Evolutionary conservation across 2,113 vertebrate genomes (phyloP).

Genomic region (Eira barbara): DNA sequence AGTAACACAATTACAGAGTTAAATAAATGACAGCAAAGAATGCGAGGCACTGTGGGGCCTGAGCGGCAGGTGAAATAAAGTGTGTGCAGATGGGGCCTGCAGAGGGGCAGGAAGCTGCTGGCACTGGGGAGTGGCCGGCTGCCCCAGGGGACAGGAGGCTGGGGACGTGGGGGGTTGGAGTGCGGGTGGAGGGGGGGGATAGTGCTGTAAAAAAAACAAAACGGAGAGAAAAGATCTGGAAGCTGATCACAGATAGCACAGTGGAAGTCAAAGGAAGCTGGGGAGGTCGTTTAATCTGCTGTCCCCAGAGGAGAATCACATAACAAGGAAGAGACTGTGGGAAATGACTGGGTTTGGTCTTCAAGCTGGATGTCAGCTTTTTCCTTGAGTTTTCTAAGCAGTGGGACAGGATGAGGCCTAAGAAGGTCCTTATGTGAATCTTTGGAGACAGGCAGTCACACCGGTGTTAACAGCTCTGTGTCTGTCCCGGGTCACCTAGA

Average conservation of each 20-base stretch:
- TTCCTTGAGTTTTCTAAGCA: background rate
- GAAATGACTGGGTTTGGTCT: background rate
- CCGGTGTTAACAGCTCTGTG: background rate
- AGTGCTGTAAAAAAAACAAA: background rate
- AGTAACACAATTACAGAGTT: conserved; percentile 37
- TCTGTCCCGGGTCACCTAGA: background rate
- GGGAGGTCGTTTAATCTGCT: background rate
- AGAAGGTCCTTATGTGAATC: background rate
- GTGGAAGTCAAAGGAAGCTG: background rate
- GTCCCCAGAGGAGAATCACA: background rate
- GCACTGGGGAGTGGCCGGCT: background rate
- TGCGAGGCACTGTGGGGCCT: background rate
- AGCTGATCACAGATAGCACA: background rate
- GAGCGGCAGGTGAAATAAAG: background rate
- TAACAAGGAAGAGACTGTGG: background rate
- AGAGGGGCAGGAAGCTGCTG: background rate
- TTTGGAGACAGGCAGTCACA: background rate
- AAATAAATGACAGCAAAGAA: conserved; percentile 3
- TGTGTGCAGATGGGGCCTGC: background rate
- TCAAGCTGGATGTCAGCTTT: background rate
- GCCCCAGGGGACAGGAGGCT: background rate
- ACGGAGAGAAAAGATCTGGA: background rate
- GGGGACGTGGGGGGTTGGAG: too few relatives aligned
- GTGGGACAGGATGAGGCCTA: background rate
- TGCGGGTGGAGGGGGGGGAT: too few relatives aligned